Percentiles rank a stretch among this genome's conserved stretches.
These are phyloP conservation scores for Meandrusa payeni DNA, from an alignment of 2,888 invertebrate genomes.

Conservation along the genomic window DNA sequence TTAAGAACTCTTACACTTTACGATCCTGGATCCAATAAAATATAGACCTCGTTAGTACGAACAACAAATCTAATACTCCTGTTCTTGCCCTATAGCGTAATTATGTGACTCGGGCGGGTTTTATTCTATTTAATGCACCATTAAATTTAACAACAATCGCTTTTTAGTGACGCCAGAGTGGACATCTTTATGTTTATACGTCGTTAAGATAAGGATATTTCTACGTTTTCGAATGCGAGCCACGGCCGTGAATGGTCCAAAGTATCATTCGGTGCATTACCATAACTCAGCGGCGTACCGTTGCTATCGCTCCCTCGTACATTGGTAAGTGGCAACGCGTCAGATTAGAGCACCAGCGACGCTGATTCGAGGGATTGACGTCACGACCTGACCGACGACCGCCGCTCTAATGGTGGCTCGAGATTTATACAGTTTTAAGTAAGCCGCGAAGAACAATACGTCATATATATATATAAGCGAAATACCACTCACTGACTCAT, in stretches of 20 bases:
- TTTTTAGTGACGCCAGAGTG: constrained; percentile 66
- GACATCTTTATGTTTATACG: constrained; percentile 71
- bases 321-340: constrained; percentile 29
- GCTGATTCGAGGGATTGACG: background rate
- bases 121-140: constrained; percentile 67
- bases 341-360: constrained; percentile 17
- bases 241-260: constrained; percentile 31
- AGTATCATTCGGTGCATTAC: constrained; percentile 37
- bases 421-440: constrained; percentile 13
- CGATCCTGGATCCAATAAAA: constrained; percentile 13
- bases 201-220: constrained; percentile 64
- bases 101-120: constrained; percentile 56
- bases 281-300: constrained; percentile 39
- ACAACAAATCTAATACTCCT: constrained; percentile 17
- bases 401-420: constrained; percentile 4
- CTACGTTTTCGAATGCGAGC: constrained; percentile 36
- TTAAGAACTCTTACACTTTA: constrained; percentile 17
- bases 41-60: constrained; percentile 21
- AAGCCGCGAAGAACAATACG: background rate
- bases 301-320: constrained; percentile 33
- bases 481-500: too few species aligned
- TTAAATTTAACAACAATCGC: constrained; percentile 77
- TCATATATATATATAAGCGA: too few species aligned
- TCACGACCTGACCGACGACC: constrained; percentile 15
- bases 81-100: constrained; percentile 35